A percentile compares a stretch with the other conserved stretches of the same genome.
Conservation (phyloP, 2,888 invertebrate species). For the Lochmaea capreae region DNA sequence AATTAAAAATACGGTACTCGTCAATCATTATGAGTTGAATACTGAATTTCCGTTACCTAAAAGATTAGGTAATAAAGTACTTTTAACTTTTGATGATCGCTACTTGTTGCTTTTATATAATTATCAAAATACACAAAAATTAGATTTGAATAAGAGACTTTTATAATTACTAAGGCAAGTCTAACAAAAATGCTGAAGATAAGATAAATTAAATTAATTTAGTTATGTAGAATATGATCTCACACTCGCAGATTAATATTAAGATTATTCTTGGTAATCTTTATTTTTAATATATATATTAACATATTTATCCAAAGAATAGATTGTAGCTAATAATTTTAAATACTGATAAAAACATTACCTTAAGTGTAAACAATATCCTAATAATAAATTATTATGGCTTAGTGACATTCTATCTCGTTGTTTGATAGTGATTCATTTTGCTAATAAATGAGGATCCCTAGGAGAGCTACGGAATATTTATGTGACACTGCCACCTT, state of each 20-base stretch:
- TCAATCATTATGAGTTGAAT: not conserved
- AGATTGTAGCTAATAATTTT: not conserved
- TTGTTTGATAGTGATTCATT: too few species aligned
- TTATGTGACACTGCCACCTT: too few species aligned
- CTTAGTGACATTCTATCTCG: too few species aligned
- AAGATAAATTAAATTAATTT: conserved; percentile 10
- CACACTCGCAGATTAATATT: not conserved
- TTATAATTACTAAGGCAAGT: not conserved
- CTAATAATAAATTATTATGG: not conserved
- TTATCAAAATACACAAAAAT: not conserved
- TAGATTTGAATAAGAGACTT: not conserved
- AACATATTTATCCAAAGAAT: not conserved
- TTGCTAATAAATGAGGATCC: too few species aligned
- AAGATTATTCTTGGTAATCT: too few species aligned
- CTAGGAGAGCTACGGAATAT: too few species aligned
- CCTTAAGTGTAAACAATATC: not conserved
- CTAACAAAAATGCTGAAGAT: not conserved
- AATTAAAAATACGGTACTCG: not conserved
- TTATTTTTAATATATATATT: not conserved
- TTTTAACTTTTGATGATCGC: not conserved
- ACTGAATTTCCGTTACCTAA: not conserved
- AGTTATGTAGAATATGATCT: conserved; percentile 3
- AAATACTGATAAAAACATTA: not conserved
- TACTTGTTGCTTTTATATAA: not conserved
- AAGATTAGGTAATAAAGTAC: not conserved